A percentile compares a stretch with the other conserved stretches of the same genome.
Evolutionary conservation across 2,797 vertebrate genomes (phyloP).

Genomic region (Thamnophis elegans): DNA sequence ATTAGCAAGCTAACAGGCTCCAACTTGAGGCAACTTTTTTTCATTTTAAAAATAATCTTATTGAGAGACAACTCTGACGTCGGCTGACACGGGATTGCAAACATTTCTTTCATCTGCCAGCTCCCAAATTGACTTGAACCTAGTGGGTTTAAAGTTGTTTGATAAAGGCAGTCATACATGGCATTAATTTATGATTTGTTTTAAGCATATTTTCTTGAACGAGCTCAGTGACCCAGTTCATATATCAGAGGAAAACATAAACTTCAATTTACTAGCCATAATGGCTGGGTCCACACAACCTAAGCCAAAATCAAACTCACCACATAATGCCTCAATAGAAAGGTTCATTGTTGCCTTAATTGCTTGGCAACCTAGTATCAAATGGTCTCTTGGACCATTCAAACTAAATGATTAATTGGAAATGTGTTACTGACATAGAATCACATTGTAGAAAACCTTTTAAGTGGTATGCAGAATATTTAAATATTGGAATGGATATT

Average conservation of each 20-base stretch:
- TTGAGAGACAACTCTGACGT: conserved; percentile 13
- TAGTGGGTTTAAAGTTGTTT: conserved; percentile 54
- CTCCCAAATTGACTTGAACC: conserved; percentile 50
- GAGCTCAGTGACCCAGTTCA: not conserved
- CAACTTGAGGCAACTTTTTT: not conserved
- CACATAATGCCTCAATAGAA: not conserved
- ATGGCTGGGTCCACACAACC: not conserved
- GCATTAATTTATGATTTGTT: not conserved
- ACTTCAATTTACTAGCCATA: not conserved
- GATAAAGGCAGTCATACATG: not conserved
- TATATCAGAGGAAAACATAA: not conserved
- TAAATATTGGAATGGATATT: not conserved
- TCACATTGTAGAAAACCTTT: conserved; percentile 32
- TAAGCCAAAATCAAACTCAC: not conserved
- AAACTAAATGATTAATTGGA: conserved; percentile 42
- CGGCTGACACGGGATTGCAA: conserved; percentile 17
- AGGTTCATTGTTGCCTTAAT: conserved; percentile 28
- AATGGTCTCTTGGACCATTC: conserved; percentile 47
- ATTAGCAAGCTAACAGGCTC: conserved; percentile 21
- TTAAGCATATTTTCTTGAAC: not conserved
- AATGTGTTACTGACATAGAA: conserved; percentile 49
- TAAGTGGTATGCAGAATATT: not conserved
- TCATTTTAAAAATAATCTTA: not conserved
- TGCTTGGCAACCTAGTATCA: conserved; percentile 61
- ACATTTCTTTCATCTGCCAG: conserved; percentile 32